Percentiles rank a stretch among this genome's conserved stretches.
Conservation (phyloP, 2,797 vertebrate genomes). For the Tenualosa ilisha region DNA sequence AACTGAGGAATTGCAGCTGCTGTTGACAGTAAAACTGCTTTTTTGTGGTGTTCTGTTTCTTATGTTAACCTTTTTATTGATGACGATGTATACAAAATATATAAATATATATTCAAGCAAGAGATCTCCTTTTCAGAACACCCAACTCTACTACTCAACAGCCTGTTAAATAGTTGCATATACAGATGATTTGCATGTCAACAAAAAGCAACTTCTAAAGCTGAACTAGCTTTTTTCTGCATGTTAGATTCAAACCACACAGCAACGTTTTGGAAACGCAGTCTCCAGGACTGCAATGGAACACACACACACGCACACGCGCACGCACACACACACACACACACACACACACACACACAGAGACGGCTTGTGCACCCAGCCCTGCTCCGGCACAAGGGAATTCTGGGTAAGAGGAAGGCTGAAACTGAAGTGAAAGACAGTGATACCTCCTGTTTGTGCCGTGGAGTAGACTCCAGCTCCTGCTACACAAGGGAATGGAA, state of each 20-base stretch:
- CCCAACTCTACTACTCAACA: too few species aligned
- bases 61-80: neutral
- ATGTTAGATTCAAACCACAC: neutral
- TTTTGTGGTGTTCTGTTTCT: neutral
- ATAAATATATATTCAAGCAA: neutral
- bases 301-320: too few species aligned
- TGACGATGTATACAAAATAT: neutral
- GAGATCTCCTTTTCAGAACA: too few species aligned
- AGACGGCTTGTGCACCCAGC: neutral
- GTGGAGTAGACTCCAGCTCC: constrained; percentile 92
- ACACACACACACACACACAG: too few species aligned
- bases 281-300: too few species aligned
- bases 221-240: neutral
- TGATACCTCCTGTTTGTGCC: constrained; percentile 96
- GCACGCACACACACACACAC: too few species aligned
- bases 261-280: too few species aligned
- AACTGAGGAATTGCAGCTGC: neutral
- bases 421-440: constrained; percentile 29
- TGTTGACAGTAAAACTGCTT: neutral
- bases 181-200: neutral
- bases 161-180: too few species aligned
- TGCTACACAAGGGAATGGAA: constrained; percentile 71
- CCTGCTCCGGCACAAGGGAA: neutral
- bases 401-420: neutral
- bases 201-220: neutral